Evolutionary conservation across 2,113 vertebrate species (phyloP).

Genomic region (Scolopax mira): DNA sequence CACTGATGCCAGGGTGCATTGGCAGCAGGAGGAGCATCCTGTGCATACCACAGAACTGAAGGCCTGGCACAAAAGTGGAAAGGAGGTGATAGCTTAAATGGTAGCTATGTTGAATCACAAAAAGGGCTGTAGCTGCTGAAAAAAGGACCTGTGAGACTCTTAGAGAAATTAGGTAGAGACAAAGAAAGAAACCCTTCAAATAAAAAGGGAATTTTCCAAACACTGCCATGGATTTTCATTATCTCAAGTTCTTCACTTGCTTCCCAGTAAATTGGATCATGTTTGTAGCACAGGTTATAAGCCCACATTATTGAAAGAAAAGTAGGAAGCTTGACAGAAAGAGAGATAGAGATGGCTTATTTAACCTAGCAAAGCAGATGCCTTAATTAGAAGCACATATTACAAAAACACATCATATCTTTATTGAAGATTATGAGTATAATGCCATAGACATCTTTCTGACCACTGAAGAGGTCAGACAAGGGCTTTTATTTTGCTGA

Average conservation of each 20-base stretch:
- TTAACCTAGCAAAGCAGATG: neutral
- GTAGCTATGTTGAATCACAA: neutral
- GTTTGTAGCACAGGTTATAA: neutral
- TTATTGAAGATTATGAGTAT: neutral
- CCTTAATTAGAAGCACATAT: neutral
- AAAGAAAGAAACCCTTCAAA: neutral
- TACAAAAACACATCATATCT: neutral
- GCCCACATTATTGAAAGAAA: neutral
- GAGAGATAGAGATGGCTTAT: neutral
- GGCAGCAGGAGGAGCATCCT: neutral
- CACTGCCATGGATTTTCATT: neutral
- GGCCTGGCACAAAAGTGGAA: neutral
- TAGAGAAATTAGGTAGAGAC: neutral
- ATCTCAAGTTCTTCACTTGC: neutral
- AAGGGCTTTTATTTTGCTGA: neutral
- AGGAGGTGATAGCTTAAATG: neutral
- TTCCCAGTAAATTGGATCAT: neutral
- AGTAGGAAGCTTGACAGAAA: neutral
- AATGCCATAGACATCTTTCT: neutral
- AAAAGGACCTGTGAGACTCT: neutral
- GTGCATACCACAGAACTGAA: neutral
- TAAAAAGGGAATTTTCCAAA: neutral
- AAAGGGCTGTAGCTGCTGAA: neutral
- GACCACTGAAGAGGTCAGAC: neutral
- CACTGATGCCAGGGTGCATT: neutral